These are phyloP conservation scores for Pempheris klunzingeri DNA, from an alignment of 2,797 vertebrate genomes.

Conservation along the genomic window DNA sequence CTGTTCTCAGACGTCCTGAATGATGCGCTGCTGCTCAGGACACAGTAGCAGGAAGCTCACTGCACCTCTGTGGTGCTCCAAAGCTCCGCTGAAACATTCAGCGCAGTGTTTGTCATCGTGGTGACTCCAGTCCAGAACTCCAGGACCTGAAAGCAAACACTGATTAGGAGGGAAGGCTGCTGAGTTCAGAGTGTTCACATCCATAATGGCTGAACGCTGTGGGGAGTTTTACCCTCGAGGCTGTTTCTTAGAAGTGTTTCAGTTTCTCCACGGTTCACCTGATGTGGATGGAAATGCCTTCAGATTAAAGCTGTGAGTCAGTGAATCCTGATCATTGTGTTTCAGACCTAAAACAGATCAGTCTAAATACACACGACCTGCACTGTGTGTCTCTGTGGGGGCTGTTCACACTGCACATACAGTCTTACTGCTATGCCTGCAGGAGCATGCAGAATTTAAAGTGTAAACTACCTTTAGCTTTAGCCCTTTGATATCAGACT, in stretches of 20 bases:
- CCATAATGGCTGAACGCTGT: conserved; percentile 8
- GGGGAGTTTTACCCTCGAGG: neutral
- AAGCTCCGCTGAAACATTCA: neutral
- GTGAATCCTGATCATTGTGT: neutral
- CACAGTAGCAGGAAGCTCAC: too few species aligned
- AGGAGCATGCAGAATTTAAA: neutral
- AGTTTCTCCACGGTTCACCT: neutral
- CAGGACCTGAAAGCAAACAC: neutral
- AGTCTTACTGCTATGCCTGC: too few species aligned
- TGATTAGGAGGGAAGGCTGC: neutral
- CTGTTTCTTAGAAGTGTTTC: neutral
- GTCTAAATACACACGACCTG: neutral
- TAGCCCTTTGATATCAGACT: neutral
- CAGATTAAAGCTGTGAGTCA: neutral
- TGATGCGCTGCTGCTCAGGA: too few species aligned
- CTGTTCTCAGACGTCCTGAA: neutral
- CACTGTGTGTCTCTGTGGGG: neutral
- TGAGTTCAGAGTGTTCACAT: conserved; percentile 7
- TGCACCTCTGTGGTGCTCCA: neutral
- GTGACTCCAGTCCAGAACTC: neutral
- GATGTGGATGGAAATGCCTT: neutral
- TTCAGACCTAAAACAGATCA: neutral
- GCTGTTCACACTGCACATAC: neutral
- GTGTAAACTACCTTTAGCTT: neutral
- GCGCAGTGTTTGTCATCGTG: neutral